These are phyloP conservation scores for Gopherus flavomarginatus DNA, from an alignment of 2,113 vertebrate species.

Conservation along the genomic window DNA sequence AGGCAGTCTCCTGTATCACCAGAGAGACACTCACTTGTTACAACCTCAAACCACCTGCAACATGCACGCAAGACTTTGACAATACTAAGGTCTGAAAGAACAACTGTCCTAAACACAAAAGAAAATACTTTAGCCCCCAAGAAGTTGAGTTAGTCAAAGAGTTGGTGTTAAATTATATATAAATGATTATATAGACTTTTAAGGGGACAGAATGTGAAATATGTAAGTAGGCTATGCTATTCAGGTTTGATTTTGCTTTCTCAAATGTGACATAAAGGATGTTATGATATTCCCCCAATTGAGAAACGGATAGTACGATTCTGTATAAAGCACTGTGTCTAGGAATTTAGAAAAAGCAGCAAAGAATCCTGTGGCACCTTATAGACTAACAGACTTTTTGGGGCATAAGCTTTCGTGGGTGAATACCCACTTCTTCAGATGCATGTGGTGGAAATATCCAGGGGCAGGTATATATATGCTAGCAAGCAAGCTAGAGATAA, in stretches of 20 bases:
- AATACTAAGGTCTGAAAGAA: neutral
- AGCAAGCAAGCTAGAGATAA: no score
- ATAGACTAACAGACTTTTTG: no score
- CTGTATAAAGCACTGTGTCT: neutral
- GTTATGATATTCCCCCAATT: neutral
- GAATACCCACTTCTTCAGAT: no score
- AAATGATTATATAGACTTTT: neutral
- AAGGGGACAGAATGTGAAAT: neutral
- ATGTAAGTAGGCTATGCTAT: neutral
- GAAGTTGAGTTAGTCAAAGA: neutral
- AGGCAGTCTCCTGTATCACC: neutral
- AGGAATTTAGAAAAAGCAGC: no score
- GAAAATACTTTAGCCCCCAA: neutral
- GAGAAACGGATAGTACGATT: neutral
- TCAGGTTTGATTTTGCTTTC: neutral
- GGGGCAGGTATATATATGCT: no score
- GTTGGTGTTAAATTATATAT: accelerated
- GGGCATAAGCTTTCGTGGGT: no score
- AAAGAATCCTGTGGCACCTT: no score
- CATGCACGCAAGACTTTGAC: neutral
- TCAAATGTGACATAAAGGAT: neutral
- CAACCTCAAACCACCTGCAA: neutral
- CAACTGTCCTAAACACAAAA: neutral
- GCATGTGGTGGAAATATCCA: no score
- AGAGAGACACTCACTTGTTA: neutral